A percentile compares a stretch with the other conserved stretches of the same genome.
These are phyloP conservation scores for Tupiocoris notatus DNA, from an alignment of 2,888 invertebrate genomes.

Conservation along the genomic window DNA sequence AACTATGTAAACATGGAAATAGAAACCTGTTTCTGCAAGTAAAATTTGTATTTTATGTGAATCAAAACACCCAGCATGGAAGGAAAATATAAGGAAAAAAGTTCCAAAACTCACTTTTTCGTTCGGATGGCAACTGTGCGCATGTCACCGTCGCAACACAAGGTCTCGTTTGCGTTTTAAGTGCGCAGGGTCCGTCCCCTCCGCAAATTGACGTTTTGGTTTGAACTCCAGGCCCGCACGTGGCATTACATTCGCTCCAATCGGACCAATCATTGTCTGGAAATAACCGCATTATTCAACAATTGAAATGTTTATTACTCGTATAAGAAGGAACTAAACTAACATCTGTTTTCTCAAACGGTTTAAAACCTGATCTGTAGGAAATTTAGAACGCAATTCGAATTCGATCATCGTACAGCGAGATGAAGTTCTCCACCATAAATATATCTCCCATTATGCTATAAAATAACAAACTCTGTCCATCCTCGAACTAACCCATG, in stretches of 20 bases:
- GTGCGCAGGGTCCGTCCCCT: slow-evolving; percentile 50
- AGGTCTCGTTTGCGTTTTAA: slow-evolving; percentile 50
- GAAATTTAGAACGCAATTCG: not conserved
- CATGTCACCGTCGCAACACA: slow-evolving; percentile 48
- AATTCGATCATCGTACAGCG: not conserved
- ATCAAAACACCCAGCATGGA: too few relatives aligned
- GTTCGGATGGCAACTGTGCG: not conserved
- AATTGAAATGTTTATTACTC: not conserved
- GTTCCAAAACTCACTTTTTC: slow-evolving; percentile 27
- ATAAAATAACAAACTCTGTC: not conserved
- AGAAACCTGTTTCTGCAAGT: too few relatives aligned
- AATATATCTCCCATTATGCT: not conserved
- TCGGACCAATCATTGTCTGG: slow-evolving; percentile 46
- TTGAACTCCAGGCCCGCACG: slow-evolving; percentile 52
- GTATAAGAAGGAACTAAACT: not conserved
- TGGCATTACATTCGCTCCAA: slow-evolving; percentile 52
- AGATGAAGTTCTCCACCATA: not conserved
- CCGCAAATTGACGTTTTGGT: slow-evolving; percentile 51
- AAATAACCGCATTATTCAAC: too few relatives aligned
- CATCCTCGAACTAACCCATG: not conserved
- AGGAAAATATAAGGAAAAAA: too few relatives aligned
- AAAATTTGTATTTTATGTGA: too few relatives aligned
- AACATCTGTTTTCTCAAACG: too few relatives aligned
- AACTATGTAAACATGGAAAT: too few relatives aligned
- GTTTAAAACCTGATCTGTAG: too few relatives aligned